Conservation (phyloP, 1,140 invertebrate species). For the Euura lappo region DNA sequence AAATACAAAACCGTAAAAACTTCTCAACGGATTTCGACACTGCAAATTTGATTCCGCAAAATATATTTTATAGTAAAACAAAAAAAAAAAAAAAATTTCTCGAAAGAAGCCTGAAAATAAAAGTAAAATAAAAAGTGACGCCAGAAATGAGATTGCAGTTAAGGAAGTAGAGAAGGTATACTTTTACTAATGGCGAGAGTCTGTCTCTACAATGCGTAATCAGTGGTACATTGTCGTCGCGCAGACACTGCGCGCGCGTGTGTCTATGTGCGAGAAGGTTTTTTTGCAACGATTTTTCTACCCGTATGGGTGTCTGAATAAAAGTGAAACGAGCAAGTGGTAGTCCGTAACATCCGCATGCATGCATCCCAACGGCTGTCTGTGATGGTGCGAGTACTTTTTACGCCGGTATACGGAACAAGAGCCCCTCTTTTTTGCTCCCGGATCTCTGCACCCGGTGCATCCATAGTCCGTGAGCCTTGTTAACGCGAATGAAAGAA, state of each 20-base stretch:
- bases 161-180: background rate
- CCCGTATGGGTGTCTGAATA: background rate
- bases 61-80: too few relatives aligned
- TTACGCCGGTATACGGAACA: too few relatives aligned
- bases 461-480: background rate
- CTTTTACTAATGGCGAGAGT: slow-evolving; percentile 2
- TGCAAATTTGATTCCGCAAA: too few relatives aligned
- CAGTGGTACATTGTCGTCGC: slow-evolving; percentile 1
- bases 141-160: background rate
- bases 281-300: background rate
- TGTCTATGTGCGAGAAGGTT: background rate
- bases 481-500: background rate
- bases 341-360: background rate
- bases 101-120: too few relatives aligned
- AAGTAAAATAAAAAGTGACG: too few relatives aligned
- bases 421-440: too few relatives aligned
- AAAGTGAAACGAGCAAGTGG: slow-evolving; percentile 4
- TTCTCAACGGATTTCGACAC: too few relatives aligned
- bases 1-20: too few relatives aligned
- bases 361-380: too few relatives aligned
- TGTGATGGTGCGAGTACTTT: too few relatives aligned
- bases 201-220: slow-evolving; percentile 4
- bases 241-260: background rate
- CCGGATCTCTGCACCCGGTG: too few relatives aligned
- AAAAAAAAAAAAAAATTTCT: too few relatives aligned